phyloP scores from a whole-genome alignment of 2,113 vertebrate species.

The Macrotus californicus region DNA sequence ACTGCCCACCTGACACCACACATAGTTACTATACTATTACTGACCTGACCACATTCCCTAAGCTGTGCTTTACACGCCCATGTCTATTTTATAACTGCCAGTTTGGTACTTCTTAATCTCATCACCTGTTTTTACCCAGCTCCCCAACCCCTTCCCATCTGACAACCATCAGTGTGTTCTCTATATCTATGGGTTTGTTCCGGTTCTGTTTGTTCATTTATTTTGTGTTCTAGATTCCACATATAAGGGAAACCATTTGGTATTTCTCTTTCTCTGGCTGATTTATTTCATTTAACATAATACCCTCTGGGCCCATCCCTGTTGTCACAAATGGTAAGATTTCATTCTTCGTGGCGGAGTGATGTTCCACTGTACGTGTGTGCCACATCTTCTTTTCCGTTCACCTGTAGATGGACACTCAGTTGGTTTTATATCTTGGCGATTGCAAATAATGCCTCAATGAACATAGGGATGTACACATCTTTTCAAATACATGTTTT shows the following conservation, averaged over 20 bases:
- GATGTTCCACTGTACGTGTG: background rate
- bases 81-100: background rate
- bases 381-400: background rate
- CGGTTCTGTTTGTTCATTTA: background rate
- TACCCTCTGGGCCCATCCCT: background rate
- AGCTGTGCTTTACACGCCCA: background rate
- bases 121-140: background rate
- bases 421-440: background rate
- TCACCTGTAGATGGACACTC: background rate
- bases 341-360: background rate
- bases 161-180: too few relatives aligned
- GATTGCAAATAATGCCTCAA: too few relatives aligned
- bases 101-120: background rate
- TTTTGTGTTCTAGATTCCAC: background rate
- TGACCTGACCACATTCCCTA: background rate
- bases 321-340: background rate
- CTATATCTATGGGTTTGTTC: background rate
- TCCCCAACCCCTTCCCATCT: too few relatives aligned
- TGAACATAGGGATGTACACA: too few relatives aligned
- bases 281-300: background rate
- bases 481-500: too few relatives aligned
- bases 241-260: background rate
- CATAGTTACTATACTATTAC: background rate
- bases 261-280: background rate
- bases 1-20: background rate